Evolutionary conservation across 2,113 vertebrate species (phyloP).

Genomic region (mouse (Mus musculus)): DNA sequence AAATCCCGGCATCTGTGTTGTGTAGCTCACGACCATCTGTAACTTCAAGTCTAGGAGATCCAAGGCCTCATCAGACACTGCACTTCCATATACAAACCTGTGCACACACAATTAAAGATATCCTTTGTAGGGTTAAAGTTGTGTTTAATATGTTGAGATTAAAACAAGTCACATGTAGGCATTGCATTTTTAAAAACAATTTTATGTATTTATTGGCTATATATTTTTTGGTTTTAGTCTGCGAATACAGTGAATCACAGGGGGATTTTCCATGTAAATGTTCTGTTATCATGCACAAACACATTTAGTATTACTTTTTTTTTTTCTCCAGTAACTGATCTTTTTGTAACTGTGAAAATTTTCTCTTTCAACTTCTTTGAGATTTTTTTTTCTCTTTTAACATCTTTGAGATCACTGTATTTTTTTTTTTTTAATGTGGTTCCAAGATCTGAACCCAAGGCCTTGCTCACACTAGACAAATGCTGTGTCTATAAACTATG

Average conservation of each 20-base stretch:
- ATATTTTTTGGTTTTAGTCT: background rate
- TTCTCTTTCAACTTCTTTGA: background rate
- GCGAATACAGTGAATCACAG: background rate
- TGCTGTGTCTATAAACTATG: background rate
- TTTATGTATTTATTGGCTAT: background rate
- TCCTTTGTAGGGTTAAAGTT: background rate
- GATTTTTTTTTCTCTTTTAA: background rate
- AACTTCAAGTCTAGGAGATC: background rate
- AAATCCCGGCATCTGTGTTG: background rate
- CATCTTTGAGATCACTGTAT: background rate
- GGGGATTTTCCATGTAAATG: background rate
- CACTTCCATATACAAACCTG: background rate
- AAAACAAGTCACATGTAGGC: background rate
- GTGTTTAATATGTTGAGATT: slow-evolving; percentile 36
- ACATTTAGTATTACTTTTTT: background rate
- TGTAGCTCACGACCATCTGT: background rate
- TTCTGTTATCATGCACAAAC: background rate
- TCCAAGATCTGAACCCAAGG: background rate
- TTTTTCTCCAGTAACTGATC: slow-evolving; percentile 1
- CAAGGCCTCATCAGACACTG: background rate
- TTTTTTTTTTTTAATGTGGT: background rate
- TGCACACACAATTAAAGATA: background rate
- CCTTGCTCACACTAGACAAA: background rate
- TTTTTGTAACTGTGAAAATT: slow-evolving; percentile 23
- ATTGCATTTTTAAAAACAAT: slow-evolving; percentile 5